phyloP scores from a whole-genome alignment of 1,140 invertebrate genomes.

The Macrobrachium rosenbergii region DNA sequence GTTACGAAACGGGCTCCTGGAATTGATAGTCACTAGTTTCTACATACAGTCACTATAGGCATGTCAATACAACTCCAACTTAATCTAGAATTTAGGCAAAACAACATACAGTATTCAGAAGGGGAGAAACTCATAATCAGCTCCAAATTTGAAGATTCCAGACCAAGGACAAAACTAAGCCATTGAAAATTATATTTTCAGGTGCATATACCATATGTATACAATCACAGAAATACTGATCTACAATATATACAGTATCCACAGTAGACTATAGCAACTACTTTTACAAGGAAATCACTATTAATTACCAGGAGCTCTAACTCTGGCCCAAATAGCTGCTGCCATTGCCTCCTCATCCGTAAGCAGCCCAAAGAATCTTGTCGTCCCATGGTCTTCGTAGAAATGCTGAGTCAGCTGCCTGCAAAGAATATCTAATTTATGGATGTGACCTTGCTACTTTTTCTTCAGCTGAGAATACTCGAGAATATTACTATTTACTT shows the following conservation, averaged over 20 bases:
- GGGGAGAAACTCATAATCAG: too few relatives aligned
- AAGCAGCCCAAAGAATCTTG: conserved; percentile 36
- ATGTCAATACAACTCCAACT: neutral
- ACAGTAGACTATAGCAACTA: neutral
- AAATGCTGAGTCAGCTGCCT: conserved; percentile 41
- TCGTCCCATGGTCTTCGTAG: conserved; percentile 40
- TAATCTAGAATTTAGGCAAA: neutral
- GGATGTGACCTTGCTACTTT: too few relatives aligned
- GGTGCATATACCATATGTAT: too few relatives aligned
- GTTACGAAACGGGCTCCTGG: conserved; percentile 34
- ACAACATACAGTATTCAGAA: too few relatives aligned
- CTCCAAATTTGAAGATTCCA: too few relatives aligned
- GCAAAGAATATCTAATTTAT: neutral
- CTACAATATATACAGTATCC: neutral
- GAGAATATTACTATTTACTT: too few relatives aligned
- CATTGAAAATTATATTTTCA: too few relatives aligned
- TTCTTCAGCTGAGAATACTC: too few relatives aligned
- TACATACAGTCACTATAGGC: too few relatives aligned
- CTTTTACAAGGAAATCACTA: too few relatives aligned
- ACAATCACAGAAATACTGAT: neutral
- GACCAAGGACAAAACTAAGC: too few relatives aligned
- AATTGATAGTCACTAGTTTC: neutral
- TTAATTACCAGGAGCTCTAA: conserved; percentile 34
- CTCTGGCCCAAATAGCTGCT: conserved; percentile 34
- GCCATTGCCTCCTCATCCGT: conserved; percentile 41